A percentile compares a stretch with the other conserved stretches of the same genome.
phyloP scores from a whole-genome alignment of 2,888 invertebrate genomes.

The Acanthoscelides obtectus region DNA sequence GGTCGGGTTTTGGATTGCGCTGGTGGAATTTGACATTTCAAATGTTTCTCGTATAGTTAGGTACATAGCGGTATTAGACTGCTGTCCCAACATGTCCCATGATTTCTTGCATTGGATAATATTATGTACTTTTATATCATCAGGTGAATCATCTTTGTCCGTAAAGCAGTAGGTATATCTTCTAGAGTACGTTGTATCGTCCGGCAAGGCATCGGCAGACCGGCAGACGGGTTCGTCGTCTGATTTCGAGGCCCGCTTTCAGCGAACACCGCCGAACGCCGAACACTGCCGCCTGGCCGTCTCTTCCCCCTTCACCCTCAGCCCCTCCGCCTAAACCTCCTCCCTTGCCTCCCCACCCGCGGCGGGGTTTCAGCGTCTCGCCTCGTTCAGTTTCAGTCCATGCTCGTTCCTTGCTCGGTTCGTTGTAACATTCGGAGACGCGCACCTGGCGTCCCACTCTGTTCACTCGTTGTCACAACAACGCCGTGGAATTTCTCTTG shows the following conservation, averaged over 20 bases:
- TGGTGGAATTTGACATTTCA: no score
- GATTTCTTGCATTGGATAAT: no score
- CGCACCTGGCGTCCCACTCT: neutral
- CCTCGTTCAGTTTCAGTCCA: slow-evolving; percentile 23
- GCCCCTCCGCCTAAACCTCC: slow-evolving; percentile 5
- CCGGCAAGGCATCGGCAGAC: neutral
- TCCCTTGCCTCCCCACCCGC: slow-evolving; percentile 21
- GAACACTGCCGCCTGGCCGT: slow-evolving; percentile 12
- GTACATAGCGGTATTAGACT: no score
- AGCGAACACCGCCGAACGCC: neutral
- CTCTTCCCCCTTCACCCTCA: slow-evolving; percentile 7
- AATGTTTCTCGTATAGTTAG: no score
- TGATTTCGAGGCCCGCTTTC: neutral
- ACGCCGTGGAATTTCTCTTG: neutral
- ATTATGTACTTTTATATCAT: neutral
- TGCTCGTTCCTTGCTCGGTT: slow-evolving; percentile 13
- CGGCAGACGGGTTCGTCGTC: neutral
- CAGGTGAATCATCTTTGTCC: neutral
- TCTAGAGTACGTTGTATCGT: neutral
- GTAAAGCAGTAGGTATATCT: neutral
- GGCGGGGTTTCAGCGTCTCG: slow-evolving; percentile 19
- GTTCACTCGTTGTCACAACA: neutral
- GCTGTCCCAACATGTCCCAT: no score
- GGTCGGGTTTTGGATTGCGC: no score
- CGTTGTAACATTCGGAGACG: neutral